A percentile compares a stretch with the other conserved stretches of the same genome.
Evolutionary conservation across 2,797 vertebrate genomes (phyloP).

Genomic region (Thunnus albacares): DNA sequence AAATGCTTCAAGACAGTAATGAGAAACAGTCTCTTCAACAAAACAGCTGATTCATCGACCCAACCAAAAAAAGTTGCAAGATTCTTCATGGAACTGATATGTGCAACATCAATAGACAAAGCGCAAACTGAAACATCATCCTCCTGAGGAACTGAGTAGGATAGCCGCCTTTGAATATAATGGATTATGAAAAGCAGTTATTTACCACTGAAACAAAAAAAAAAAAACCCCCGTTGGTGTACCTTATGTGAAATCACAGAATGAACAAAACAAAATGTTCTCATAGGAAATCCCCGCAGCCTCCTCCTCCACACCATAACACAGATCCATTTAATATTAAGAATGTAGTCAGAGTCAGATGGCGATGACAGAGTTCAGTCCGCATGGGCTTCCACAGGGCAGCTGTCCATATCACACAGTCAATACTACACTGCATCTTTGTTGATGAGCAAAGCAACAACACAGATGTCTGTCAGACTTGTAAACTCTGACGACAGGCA

Average conservation of each 20-base stretch:
- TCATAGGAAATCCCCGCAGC: constrained; percentile 44
- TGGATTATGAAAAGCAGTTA: constrained; percentile 22
- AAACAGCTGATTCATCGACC: constrained; percentile 1
- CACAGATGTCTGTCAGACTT: constrained; percentile 43
- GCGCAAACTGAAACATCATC: background rate
- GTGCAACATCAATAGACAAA: background rate
- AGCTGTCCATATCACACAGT: constrained; percentile 55
- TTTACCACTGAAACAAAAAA: background rate
- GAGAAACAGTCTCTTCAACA: background rate
- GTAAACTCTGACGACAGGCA: constrained; percentile 18
- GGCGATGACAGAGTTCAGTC: constrained; percentile 28
- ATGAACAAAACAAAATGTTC: constrained; percentile 53
- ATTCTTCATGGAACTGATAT: background rate
- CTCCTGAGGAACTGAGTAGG: background rate
- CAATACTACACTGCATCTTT: constrained; percentile 51
- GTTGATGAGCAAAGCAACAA: constrained; percentile 44
- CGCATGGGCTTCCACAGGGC: constrained; percentile 35
- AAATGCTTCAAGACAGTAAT: background rate
- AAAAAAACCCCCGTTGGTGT: background rate
- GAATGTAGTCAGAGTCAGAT: constrained; percentile 36
- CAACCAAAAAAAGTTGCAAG: background rate
- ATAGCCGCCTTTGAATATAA: constrained; percentile 25
- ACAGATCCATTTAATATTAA: constrained; percentile 50
- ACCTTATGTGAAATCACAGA: constrained; percentile 36
- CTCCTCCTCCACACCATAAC: constrained; percentile 11